Base-by-base conservation (phyloP, 2,888 invertebrate genomes). In the Cosmopolites sordidus region DNA sequence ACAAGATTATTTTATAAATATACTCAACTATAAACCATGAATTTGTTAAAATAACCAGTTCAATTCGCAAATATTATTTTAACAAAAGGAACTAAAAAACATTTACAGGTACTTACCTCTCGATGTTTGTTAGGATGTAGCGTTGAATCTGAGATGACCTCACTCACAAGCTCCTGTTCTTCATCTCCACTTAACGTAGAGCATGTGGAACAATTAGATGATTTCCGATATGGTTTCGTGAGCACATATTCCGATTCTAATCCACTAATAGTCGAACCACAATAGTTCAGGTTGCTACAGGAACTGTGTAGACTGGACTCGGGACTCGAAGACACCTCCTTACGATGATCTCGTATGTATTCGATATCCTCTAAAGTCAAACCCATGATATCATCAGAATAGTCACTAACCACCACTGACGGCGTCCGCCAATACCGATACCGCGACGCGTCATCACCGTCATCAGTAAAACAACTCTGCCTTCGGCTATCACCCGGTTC, bases 331-430 rank as follows among this genome's bases (percentile, higher is more conserved):
- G 70, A 73, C 16, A 62, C 64, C 11, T 49, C 47, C 15, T 50
- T 54, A 15, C 78, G 70, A 56, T 77, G 77, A 60, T 73, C 74
- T 2, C 79, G 73, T 62, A 80, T 79, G 64, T 78, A 79, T 63
- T 81, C 81, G 57, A 82, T 78, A 61, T 82, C 81, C 62, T 82
- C 82, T 39, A 81, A 71, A 17, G 79, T 80, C 14, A 81, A 73
- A 44, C 79, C 79, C 63, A 78, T 75, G 4, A 80, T 75, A 65
- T 84, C 89, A 66, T 90, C 90, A 0, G 89, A 89, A 67, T 90
- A 90, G 70, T 92, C 92, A 66, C 89, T 90, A 38, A 92, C 89
- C 2, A 92, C 89, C 41, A 92, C 90, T 49, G 90, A 90, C 0
- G 92, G 92, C 0, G 90, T 89, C 54, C 90, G 76, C 72, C 88